Base-by-base conservation (phyloP, 64 coral and sea anemone species). In the Montipora capricornis region DNA sequence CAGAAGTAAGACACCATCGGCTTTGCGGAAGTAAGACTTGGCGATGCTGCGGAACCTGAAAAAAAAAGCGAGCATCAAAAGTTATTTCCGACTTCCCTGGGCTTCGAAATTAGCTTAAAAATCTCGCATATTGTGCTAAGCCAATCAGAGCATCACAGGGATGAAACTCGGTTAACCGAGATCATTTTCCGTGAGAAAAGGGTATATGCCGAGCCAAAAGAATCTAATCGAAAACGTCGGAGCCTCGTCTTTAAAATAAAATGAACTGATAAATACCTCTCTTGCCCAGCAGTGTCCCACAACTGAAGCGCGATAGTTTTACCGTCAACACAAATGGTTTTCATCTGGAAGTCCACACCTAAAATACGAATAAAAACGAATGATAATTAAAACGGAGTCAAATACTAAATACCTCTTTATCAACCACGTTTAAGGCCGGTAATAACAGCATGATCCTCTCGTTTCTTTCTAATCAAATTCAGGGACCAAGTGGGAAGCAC, bases 291-390 rank as follows among this genome's bases (percentile, higher is more conserved):
- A 29, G 97, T 98, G 87, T 98, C 97, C 97, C 97, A 98, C 57
- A 98, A 51, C 70, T 98, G 97, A 92, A 98, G 84, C 14, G 97
- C 97, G n/a, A 95, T 88, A 52, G 83, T 95, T 94, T 96, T 96
- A 8, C 88, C 91, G 20, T 98, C 97, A 4, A 98, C 91, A 46
- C 92, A 89, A 44, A 98, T 88, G 8, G 88, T 94, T 53, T 96
- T 98, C 91, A 96, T 96, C 59, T 98, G 97, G 60, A 98, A 98
- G 74, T 98, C 97, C 62, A 98, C 97, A 75, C 97, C 97, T 98
- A 37, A 12, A 86, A 53, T 61, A 75, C 20, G 37, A 37, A 37
- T 37, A 37, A 37, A 37, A 37, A 37, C 1, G 37, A 37, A 37
- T 37, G 0, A 37, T 37, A 37, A 37, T 37, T 37, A 37, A 37